phyloP scores from a whole-genome alignment of 2,888 invertebrate species.

The Phengaris alcon region DNA sequence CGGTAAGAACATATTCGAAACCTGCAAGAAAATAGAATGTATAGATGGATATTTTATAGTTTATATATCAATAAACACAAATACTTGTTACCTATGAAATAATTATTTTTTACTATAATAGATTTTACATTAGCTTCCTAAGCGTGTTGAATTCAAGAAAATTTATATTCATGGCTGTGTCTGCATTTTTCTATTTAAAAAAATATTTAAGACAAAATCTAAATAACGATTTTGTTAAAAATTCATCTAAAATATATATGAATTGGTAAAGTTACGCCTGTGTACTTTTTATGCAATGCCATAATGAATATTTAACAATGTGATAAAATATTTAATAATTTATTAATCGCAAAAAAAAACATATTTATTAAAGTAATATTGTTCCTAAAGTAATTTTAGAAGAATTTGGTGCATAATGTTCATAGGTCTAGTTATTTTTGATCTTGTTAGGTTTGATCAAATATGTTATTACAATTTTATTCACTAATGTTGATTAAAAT shows the following conservation, averaged over 20 bases:
- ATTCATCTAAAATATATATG: background rate
- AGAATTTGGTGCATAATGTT: slow-evolving; percentile 19
- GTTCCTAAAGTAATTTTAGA: slow-evolving; percentile 25
- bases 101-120: background rate
- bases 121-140: no score
- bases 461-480: slow-evolving; percentile 33
- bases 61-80: background rate
- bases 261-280: background rate
- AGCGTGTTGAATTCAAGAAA: no score
- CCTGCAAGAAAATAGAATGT: background rate
- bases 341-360: background rate
- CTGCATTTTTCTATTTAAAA: no score
- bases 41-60: background rate
- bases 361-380: slow-evolving; percentile 17
- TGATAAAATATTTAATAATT: slow-evolving; percentile 18
- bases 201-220: no score
- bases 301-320: slow-evolving; percentile 7
- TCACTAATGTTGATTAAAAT: slow-evolving; percentile 18
- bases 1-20: background rate
- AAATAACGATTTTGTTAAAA: no score
- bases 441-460: background rate
- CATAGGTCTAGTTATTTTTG: slow-evolving; percentile 19
- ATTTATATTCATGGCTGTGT: no score
- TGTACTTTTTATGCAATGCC: background rate
- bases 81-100: background rate